phyloP scores from a whole-genome alignment of 2,888 invertebrate genomes.

The Magallana nippona region DNA sequence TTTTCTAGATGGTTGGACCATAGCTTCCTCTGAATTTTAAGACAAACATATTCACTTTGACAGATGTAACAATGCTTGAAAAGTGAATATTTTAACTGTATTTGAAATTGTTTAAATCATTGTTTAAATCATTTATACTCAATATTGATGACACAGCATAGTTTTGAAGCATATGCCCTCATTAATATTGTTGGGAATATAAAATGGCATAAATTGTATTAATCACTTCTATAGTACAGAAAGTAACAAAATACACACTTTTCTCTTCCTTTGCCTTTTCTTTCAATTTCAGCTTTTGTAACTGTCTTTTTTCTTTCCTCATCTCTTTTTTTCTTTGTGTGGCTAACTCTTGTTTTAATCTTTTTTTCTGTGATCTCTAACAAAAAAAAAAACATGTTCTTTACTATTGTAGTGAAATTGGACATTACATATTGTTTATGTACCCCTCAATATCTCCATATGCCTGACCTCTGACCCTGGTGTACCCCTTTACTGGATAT shows the following conservation, averaged over 20 bases:
- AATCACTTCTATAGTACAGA: too few relatives aligned
- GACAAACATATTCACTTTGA: not conserved
- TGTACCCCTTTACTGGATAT: too few relatives aligned
- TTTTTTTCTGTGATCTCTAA: slow-evolving; percentile 59
- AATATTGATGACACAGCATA: too few relatives aligned
- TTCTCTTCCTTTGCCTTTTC: slow-evolving; percentile 34
- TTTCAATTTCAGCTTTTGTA: slow-evolving; percentile 52
- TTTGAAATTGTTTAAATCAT: too few relatives aligned
- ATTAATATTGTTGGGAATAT: too few relatives aligned
- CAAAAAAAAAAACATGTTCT: slow-evolving; percentile 28
- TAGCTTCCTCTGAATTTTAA: not conserved
- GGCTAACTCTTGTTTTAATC: slow-evolving; percentile 50
- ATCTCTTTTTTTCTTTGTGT: slow-evolving; percentile 48
- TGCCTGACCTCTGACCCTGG: too few relatives aligned
- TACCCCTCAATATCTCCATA: too few relatives aligned
- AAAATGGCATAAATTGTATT: too few relatives aligned
- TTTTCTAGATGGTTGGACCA: slow-evolving; percentile 40
- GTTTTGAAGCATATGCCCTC: too few relatives aligned
- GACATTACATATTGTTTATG: too few relatives aligned
- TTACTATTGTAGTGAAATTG: too few relatives aligned
- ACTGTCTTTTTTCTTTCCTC: slow-evolving; percentile 53
- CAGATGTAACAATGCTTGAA: not conserved
- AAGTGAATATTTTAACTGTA: not conserved
- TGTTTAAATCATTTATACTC: too few relatives aligned
- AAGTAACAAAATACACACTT: not conserved